Base-by-base conservation (phyloP, 2,797 vertebrate species). In the Cynodonichthys magdalenae region DNA sequence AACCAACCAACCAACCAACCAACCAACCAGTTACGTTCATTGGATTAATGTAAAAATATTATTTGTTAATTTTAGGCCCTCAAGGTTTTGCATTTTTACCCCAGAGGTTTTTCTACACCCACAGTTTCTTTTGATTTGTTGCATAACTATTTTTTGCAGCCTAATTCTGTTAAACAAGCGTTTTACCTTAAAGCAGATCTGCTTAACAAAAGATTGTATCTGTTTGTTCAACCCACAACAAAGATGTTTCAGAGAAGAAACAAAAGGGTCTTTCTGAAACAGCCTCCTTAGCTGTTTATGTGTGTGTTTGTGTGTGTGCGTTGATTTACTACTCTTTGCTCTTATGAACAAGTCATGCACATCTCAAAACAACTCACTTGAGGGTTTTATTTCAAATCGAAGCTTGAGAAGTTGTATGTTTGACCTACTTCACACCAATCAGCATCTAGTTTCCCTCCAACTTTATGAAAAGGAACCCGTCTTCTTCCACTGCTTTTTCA, bases 161-260 rank as follows among this genome's bases (percentile, higher is more conserved):
- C 27, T 42, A 24, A 39, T 15, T 19, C 6, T 17, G 53, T 39
- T 54, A 9, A 39, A 20, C 15, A 19, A 19, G n/a, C 18, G 11
- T 47, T 47, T 60, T 49, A 49, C 46, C 20, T 14, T 49, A 59
- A 59, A 52, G 36, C 24, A 15, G 5, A 31, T 59, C 54, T 1
- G 42, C 17, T 0, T 63, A 6, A 64, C 6, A 20, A 59, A 3
- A 51, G 65, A 62, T 69, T 5, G 46, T 55, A 71, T 80, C 65
- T 45, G 0, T 52, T 28, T 10, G 9, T 55, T 75, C 50, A 52
- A 45, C 34, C 56, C 67, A 63, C 61, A 64, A 41, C 28, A 54
- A 52, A 64, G 47, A 0, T 3, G n/a, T 49, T 53, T 55, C 9
- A 69, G 20, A 53, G 45, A 60, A 71, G 36, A 61, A 42, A 63